Evolutionary conservation across 1,140 invertebrate species (phyloP), one percentile per base, ranked within the genome.

Genomic region (Trichonephila clavata): DNA sequence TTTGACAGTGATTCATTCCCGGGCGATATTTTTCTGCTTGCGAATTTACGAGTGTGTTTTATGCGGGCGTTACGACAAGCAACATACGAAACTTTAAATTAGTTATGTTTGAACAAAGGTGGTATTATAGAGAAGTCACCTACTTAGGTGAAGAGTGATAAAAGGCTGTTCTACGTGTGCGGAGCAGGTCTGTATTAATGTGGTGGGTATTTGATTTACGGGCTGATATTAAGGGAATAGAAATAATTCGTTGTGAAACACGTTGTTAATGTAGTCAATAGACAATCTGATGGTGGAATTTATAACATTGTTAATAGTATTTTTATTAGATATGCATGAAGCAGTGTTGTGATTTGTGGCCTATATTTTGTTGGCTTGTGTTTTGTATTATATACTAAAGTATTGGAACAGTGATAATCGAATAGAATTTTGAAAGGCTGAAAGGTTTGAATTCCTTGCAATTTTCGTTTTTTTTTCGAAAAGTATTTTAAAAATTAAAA

Each of bases 81-180:
- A 32, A 77, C 71, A 77, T 20, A 32, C 71, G 27, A 32, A 77
- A 77, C 71, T 32, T 50, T 39, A 77, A 77, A 77, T 77, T 77
- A 77, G 27, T 77, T 77, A 32, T 39, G 32, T 77, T 77, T 77
- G 32, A 77, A 77, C 71, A 77, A 77, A 27, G 71, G 71, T 32
- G 71, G 71, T 6, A 20, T 77, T 6, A n/a, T 2, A 6, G n/a
- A 14, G 65, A 68, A 68, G 65, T 68, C 32, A 32, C 71, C 71
- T 77, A 77, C 71, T 77, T 77, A 18, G 10, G 71, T 77, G 32
- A 18, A 18, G 71, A 77, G 71, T 77, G 71, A 77, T 77, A 77
- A 39, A 77, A 77, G 71, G 71, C 71, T 7, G 24, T 77, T 10
- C 27, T 77, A 39, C 71, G 71, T 77, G 71, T 14, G 27, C 71